Percentiles rank a stretch among this genome's conserved stretches.
phyloP scores from a whole-genome alignment of 2,113 vertebrate genomes.

The Rhinolophus ferrumequinum region DNA sequence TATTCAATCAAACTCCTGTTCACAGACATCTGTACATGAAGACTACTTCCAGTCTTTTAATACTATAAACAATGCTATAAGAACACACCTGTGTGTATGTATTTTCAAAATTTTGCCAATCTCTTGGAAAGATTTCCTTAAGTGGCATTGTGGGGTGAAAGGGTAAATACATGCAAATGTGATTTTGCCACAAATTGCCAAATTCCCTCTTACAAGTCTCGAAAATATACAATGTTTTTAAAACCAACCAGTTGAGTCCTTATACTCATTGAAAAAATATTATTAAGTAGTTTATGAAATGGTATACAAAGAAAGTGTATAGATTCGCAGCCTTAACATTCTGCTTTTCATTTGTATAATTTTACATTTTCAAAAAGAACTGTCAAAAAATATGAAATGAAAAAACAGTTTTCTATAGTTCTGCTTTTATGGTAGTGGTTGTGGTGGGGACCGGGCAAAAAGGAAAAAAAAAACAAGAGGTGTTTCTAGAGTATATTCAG shows the following conservation, averaged over 20 bases:
- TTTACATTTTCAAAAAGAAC: neutral
- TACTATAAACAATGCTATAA: neutral
- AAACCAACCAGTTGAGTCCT: neutral
- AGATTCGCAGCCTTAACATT: neutral
- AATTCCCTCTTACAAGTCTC: neutral
- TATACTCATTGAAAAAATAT: neutral
- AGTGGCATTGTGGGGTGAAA: neutral
- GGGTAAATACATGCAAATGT: slow-evolving; percentile 20
- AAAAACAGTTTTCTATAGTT: neutral
- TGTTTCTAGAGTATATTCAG: neutral
- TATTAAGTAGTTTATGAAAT: neutral
- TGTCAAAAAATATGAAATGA: neutral
- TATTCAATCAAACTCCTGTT: neutral
- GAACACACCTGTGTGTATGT: neutral
- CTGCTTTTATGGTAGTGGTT: neutral
- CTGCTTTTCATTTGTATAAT: neutral
- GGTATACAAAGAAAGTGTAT: neutral
- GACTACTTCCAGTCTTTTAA: neutral
- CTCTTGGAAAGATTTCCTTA: neutral
- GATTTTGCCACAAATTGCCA: neutral
- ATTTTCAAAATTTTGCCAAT: slow-evolving; percentile 1
- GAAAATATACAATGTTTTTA: neutral
- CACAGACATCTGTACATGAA: neutral
- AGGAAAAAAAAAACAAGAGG: neutral
- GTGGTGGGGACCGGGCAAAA: neutral